These are phyloP conservation scores for Mongoloraphidia duomilia DNA, from an alignment of 2,888 invertebrate species.

Conservation along the genomic window DNA sequence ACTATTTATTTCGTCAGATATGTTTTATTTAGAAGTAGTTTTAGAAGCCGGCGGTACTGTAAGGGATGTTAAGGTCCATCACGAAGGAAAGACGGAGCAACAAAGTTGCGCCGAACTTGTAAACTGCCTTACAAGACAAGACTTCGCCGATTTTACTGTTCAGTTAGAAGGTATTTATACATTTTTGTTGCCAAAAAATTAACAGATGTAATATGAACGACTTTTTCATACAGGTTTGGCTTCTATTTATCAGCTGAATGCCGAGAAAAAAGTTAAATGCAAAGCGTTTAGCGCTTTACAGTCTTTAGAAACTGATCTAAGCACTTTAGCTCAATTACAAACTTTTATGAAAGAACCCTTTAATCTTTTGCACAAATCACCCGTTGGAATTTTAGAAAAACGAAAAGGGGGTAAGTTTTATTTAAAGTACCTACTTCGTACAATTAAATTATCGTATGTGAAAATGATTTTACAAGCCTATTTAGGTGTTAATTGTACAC, in stretches of 20 bases:
- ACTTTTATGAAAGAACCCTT: conserved; percentile 54
- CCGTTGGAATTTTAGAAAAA: conserved; percentile 74
- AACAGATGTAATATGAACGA: not conserved
- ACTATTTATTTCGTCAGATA: conserved; percentile 86
- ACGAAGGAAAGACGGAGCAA: conserved; percentile 71
- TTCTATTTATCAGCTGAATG: conserved; percentile 85
- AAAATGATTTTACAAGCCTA: not conserved
- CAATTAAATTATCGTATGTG: not conserved
- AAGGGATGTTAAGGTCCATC: conserved; percentile 82
- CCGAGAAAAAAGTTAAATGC: conserved; percentile 87
- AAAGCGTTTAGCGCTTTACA: conserved; percentile 88
- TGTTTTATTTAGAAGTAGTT: conserved; percentile 89
- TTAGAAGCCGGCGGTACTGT: conserved; percentile 67
- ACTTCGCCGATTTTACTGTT: conserved; percentile 82
- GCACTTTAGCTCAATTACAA: conserved; percentile 63
- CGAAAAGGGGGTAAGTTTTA: conserved; percentile 52
- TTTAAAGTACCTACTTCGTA: not conserved
- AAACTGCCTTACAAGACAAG: conserved; percentile 65
- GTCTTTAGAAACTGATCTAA: conserved; percentile 81
- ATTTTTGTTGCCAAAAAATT: not conserved
- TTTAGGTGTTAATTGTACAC: not conserved
- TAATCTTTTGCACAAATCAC: conserved; percentile 72
- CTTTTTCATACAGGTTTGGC: conserved; percentile 43
- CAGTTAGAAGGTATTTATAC: conserved; percentile 55
- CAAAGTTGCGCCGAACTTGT: conserved; percentile 84